Evolutionary conservation across 2,888 invertebrate species (phyloP), one percentile per base, ranked within the genome.

Genomic region (Tachina lurida): DNA sequence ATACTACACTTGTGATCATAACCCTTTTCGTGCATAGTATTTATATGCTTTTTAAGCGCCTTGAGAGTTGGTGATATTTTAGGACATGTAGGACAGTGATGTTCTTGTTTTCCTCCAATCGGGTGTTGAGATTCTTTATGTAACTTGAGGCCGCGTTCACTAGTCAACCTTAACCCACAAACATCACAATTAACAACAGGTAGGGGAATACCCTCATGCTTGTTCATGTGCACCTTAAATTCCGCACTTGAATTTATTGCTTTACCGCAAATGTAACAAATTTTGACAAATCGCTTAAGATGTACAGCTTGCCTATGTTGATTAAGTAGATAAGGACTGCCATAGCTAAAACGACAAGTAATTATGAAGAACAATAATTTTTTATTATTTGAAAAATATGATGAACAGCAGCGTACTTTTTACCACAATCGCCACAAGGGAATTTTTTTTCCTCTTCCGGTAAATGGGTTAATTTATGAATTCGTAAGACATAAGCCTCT

Each of bases 1-100:
- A 92, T 89, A 47, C 90, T 90, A 73, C 93, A 93, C 45, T 90
- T 90, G 79, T 90, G 90, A 43, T 89, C 90, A 0, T 91, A 89
- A 31, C 90, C 89, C 12, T 91, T 88, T 1, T 90, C 89, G 79
- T 93, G 93, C 3, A 92, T 92, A 62, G 92, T 91, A 0, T 90
- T 90, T 54, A 91, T 89, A 78, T 93, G 93, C 75, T 91, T 92
- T 13, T 90, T 86, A 85, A 93, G 88, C n/a, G 93, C 92, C 60
- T 91, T 91, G 8, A 90, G 90, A 62, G 91, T 92, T 8, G 92
- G 92, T 4, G 92, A 90, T 12, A 91, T 87, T 87, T 93, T 93
- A 22, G 90, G 90, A 71, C 93, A 93, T 2, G 90, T 87, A 41
- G 88, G 89, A 86, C 93, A 93, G 4, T 89, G 89, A 85, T 92